phyloP scores from a whole-genome alignment of 2,797 vertebrate species.

The Oreochromis mossambicus region DNA sequence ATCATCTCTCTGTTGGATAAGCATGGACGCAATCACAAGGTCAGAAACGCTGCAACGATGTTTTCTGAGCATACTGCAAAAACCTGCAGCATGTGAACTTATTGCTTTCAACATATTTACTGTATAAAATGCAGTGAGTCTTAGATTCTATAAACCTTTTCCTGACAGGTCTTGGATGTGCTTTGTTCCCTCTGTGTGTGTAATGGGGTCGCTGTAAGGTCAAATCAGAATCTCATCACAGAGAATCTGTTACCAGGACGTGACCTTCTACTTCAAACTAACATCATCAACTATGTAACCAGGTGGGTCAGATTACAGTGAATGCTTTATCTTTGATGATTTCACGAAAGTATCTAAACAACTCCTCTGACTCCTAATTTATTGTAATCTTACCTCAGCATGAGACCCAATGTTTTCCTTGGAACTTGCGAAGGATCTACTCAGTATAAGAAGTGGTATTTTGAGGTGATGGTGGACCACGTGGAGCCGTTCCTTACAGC shows the following conservation, averaged over 20 bases:
- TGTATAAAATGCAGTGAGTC: neutral
- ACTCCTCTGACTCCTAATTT: neutral
- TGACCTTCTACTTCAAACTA: constrained; percentile 92
- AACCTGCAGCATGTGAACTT: neutral
- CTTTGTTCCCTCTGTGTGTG: constrained; percentile 94
- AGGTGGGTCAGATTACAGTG: constrained; percentile 71
- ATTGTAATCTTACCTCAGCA: constrained; percentile 64
- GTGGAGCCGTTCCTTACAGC: constrained; percentile 84
- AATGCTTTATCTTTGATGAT: neutral
- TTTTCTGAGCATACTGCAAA: neutral
- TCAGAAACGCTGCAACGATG: constrained; percentile 20
- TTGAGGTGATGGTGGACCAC: constrained; percentile 88
- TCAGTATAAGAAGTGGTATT: constrained; percentile 93
- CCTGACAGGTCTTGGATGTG: constrained; percentile 86
- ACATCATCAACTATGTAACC: constrained; percentile 90
- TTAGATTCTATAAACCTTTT: neutral
- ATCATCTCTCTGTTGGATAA: constrained; percentile 96
- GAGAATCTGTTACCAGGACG: constrained; percentile 93
- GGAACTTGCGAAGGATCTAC: constrained; percentile 90
- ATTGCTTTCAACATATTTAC: neutral
- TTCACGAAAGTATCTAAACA: neutral
- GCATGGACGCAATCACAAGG: constrained; percentile 96
- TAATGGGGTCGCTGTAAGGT: constrained; percentile 92
- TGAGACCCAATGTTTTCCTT: constrained; percentile 92
- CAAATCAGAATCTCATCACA: constrained; percentile 95